Conservation (phyloP, 2,888 invertebrate species). For the Hofmannophila pseudospretella region DNA sequence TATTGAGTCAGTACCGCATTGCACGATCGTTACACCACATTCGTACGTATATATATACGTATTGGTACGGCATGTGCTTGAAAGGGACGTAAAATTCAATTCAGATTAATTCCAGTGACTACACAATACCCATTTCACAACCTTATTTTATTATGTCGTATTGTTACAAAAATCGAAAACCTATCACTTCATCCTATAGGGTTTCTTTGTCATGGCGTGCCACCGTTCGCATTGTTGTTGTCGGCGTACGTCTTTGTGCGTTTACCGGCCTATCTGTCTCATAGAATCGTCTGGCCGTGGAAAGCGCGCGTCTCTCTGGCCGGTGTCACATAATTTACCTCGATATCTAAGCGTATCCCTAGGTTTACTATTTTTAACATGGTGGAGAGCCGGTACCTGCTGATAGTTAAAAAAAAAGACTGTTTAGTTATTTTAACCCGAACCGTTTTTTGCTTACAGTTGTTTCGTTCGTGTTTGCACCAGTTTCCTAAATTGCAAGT, state of each 20-base stretch:
- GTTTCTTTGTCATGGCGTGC: slow-evolving; percentile 19
- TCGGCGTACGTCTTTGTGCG: slow-evolving; percentile 12
- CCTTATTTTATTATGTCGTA: slow-evolving; percentile 22
- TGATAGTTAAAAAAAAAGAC: too few relatives aligned
- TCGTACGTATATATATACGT: too few relatives aligned
- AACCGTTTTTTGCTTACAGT: too few relatives aligned
- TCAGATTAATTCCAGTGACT: slow-evolving; percentile 30
- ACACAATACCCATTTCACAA: slow-evolving; percentile 22
- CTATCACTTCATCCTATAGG: slow-evolving; percentile 15
- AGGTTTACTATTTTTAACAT: not conserved
- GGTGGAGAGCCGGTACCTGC: not conserved
- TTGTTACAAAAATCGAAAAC: slow-evolving; percentile 20
- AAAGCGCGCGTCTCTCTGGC: not conserved
- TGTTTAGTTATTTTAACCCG: too few relatives aligned
- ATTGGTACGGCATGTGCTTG: slow-evolving; percentile 30
- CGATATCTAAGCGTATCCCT: not conserved
- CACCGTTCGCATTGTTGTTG: slow-evolving; percentile 15
- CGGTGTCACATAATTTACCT: not conserved
- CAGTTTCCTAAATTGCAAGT: not conserved
- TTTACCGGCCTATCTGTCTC: not conserved
- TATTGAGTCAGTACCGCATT: slow-evolving; percentile 37
- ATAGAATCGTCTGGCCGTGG: not conserved
- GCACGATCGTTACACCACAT: slow-evolving; percentile 29
- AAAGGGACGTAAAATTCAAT: slow-evolving; percentile 36
- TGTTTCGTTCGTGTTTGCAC: too few relatives aligned